These are phyloP conservation scores for Leptodirus hochenwartii DNA, from an alignment of 2,888 invertebrate genomes.

Conservation along the genomic window DNA sequence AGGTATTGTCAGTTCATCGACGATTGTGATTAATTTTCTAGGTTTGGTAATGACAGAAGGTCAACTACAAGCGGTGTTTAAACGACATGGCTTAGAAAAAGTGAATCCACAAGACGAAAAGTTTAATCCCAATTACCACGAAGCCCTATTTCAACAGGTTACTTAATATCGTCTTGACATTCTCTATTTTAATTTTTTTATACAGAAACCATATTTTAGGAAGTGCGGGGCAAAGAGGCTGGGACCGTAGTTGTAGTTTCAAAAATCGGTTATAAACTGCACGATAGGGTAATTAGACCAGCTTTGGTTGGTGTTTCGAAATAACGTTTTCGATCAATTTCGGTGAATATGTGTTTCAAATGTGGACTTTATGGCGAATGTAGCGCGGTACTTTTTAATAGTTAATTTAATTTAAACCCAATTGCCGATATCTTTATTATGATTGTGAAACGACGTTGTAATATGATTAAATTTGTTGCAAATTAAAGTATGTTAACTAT, in stretches of 20 bases:
- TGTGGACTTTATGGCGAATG: too few relatives aligned
- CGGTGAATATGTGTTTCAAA: too few relatives aligned
- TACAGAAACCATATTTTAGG: slow-evolving; percentile 26
- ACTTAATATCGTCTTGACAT: slow-evolving; percentile 2
- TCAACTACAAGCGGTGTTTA: slow-evolving; percentile 73
- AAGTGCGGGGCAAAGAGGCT: slow-evolving; percentile 58
- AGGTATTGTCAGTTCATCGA: too few relatives aligned
- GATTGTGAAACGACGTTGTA: too few relatives aligned
- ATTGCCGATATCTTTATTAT: too few relatives aligned
- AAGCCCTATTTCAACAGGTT: slow-evolving; percentile 89
- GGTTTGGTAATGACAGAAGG: slow-evolving; percentile 77
- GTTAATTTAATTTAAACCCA: too few relatives aligned
- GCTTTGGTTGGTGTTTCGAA: slow-evolving; percentile 94
- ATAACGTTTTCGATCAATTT: too few relatives aligned
- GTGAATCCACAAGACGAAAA: slow-evolving; percentile 82
- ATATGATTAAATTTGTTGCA: too few relatives aligned
- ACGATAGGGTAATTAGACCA: slow-evolving; percentile 85
- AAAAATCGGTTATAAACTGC: slow-evolving; percentile 89
- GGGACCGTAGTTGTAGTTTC: slow-evolving; percentile 86
- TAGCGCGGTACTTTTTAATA: too few relatives aligned
- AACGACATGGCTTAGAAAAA: slow-evolving; percentile 72
- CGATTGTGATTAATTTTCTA: too few relatives aligned
- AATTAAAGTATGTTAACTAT: too few relatives aligned
- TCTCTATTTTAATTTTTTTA: slow-evolving; percentile 3
- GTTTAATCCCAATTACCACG: slow-evolving; percentile 93